A percentile compares a stretch with the other conserved stretches of the same genome.
Evolutionary conservation across 2,797 vertebrate genomes (phyloP).

Genomic region (Emys orbicularis): DNA sequence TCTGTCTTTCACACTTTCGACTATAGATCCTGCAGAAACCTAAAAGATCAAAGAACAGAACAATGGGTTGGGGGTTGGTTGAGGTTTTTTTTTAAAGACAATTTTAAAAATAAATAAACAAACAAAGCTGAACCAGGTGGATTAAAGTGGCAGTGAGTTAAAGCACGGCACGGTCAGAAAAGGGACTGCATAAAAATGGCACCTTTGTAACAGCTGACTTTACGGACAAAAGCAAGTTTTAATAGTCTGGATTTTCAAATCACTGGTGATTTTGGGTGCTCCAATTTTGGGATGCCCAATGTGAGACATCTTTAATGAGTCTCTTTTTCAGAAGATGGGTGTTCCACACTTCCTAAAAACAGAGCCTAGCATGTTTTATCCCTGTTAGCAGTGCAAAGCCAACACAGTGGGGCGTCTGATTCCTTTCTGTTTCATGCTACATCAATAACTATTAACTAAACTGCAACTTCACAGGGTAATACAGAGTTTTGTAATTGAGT

Average conservation of each 20-base stretch:
- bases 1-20: constrained; percentile 89
- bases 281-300: background rate
- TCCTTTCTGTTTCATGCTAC: background rate
- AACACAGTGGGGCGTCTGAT: background rate
- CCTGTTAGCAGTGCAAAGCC: background rate
- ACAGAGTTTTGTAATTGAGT: background rate
- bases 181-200: fast-evolving
- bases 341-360: background rate
- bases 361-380: background rate
- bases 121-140: background rate
- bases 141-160: background rate
- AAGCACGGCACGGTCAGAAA: background rate
- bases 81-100: background rate
- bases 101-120: background rate
- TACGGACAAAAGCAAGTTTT: background rate
- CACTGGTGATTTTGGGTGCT: background rate
- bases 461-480: background rate
- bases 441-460: background rate
- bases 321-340: background rate
- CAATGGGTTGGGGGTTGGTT: background rate
- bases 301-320: background rate
- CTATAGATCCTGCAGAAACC: constrained; percentile 90
- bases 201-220: background rate
- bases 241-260: background rate
- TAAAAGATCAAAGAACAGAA: constrained; percentile 55